These are phyloP conservation scores for Scaptomyza cyrtandrae DNA, from an alignment of 2,888 invertebrate species.

Conservation along the genomic window DNA sequence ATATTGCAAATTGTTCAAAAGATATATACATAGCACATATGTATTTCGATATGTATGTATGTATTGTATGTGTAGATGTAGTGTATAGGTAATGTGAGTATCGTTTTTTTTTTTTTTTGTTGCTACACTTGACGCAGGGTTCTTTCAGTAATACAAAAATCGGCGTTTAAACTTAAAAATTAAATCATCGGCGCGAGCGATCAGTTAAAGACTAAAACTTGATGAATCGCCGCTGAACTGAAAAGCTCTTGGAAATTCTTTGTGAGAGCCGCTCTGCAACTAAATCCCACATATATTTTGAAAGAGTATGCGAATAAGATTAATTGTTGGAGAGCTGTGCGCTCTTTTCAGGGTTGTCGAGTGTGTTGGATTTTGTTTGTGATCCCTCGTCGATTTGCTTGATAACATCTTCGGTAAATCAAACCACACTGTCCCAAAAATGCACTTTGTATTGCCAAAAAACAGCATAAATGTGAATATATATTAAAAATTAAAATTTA, in stretches of 20 bases:
- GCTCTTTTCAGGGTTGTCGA: constrained; percentile 44
- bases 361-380: constrained; percentile 1
- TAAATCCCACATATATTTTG: constrained; percentile 28
- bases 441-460: background rate
- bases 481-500: constrained; percentile 55
- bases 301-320: constrained; percentile 7
- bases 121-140: constrained; percentile 55
- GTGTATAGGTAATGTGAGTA: constrained; percentile 56
- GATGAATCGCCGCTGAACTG: constrained; percentile 63
- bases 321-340: constrained; percentile 7
- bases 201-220: constrained; percentile 83
- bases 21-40: constrained; percentile 26
- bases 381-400: background rate
- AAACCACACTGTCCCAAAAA: no score
- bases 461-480: constrained; percentile 46
- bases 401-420: background rate
- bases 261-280: constrained; percentile 19
- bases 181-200: constrained; percentile 84
- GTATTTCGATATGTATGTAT: constrained; percentile 13
- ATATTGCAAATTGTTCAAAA: constrained; percentile 45
- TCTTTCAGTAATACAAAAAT: constrained; percentile 48
- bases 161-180: constrained; percentile 81
- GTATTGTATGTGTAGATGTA: constrained; percentile 38
- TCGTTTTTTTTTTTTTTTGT: constrained; percentile 53
- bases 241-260: constrained; percentile 52